Evolutionary conservation across 1,140 invertebrate species (phyloP), one percentile per base, ranked within the genome.

Genomic region (Pseudomyrmex concolor): DNA sequence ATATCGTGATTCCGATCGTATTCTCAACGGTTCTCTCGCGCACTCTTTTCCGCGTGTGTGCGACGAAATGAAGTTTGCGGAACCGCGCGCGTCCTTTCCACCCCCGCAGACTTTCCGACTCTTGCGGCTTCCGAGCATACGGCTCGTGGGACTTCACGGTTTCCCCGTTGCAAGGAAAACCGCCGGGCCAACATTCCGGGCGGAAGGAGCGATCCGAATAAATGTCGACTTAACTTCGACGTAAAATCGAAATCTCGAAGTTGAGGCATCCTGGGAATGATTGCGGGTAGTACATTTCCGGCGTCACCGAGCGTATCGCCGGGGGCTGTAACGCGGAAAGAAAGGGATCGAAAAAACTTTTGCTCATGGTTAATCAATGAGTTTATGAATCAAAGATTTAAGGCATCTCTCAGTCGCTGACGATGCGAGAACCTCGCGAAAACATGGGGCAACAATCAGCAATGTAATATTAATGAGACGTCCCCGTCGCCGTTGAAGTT

Each of bases 201-300:
- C 66, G 43, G 64, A 59, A 80, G 43, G 66, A 71, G 66, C 54
- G 64, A 80, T 80, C 54, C 66, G 43, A 80, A 80, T 80, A 80
- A 80, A 80, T 59, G 76, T 80, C 76, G 76, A 80, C 76, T 80
- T 80, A 80, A 80, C 76, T 80, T 80, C 51, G 76, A 80, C 66
- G 76, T 80, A 71, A 80, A 80, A 80, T 80, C 76, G 76, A 80
- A 80, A 80, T 80, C 43, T 55, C 19, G 12, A 70, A 70, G 76
- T 80, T 67, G 43, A 80, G 66, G 43, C 54, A 71, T 19, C 54
- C 43, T 50, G 54, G 76, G 76, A 80, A 57, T 80, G 76, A 80
- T 80, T 70, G 66, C 76, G 76, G 34, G 70, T 59, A 70, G 76
- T 70, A 34, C 54, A 70, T 70, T 80, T 59, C 19, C 76, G 51